A percentile compares a stretch with the other conserved stretches of the same genome.
phyloP scores from a whole-genome alignment of 2,888 invertebrate genomes.

The Pherbina coryleti region DNA sequence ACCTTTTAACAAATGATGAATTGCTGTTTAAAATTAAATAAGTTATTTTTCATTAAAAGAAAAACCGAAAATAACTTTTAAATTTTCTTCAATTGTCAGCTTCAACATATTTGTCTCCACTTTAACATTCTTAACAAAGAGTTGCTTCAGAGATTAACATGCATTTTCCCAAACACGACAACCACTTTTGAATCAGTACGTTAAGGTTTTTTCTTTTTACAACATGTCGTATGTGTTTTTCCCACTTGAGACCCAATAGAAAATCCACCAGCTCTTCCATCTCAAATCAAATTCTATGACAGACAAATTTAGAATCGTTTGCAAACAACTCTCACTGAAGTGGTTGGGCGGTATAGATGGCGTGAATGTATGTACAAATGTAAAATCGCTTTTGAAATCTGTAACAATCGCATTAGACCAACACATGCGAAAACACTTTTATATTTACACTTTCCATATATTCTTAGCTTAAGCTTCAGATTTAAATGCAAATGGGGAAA shows the following conservation, averaged over 20 bases:
- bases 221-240: neutral
- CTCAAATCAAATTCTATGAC: constrained; percentile 2
- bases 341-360: neutral
- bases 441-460: neutral
- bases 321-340: constrained; percentile 6
- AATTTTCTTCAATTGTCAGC: neutral
- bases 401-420: constrained; percentile 7
- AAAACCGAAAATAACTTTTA: neutral
- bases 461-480: too few species aligned
- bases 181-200: neutral
- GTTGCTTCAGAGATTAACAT: too few species aligned
- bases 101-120: neutral
- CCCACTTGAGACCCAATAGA: neutral
- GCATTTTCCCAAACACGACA: neutral
- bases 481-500: too few species aligned
- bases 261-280: neutral
- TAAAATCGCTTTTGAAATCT: neutral
- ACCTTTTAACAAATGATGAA: too few species aligned
- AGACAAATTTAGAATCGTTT: constrained; percentile 12
- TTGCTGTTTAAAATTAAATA: too few species aligned
- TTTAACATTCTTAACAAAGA: too few species aligned
- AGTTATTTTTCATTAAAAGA: too few species aligned
- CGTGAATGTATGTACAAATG: neutral
- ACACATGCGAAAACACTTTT: neutral
- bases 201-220: neutral